A percentile compares a stretch with the other conserved stretches of the same genome.
Evolutionary conservation across 2,888 invertebrate species (phyloP).

Genomic region (Xylota sylvarum): DNA sequence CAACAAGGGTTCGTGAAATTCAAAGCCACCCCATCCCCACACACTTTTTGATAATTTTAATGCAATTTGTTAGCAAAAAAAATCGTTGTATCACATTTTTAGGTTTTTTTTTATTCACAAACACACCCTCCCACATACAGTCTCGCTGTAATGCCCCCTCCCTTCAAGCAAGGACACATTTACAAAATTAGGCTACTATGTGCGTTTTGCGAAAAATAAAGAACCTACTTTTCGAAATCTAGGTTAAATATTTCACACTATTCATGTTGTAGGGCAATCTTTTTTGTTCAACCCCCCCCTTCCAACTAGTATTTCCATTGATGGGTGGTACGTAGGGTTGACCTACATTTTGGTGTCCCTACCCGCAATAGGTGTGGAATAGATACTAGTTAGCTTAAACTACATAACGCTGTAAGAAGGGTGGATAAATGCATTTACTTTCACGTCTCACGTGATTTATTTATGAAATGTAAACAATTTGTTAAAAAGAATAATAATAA

Average conservation of each 20-base stretch:
- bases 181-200: conserved; percentile 41
- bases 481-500: background rate
- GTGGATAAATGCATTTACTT: conserved; percentile 42
- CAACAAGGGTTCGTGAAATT: conserved; percentile 41
- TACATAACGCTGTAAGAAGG: conserved; percentile 1
- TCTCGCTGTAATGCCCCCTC: background rate
- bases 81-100: conserved; percentile 33
- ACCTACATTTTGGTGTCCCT: conserved; percentile 53
- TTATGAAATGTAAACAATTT: conserved; percentile 42
- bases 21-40: conserved; percentile 11
- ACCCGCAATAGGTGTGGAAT: conserved; percentile 27
- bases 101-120: background rate
- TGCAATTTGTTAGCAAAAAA: conserved; percentile 29
- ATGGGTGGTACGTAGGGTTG: conserved; percentile 32
- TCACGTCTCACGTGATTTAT: conserved; percentile 49
- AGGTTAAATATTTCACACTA: conserved; percentile 65
- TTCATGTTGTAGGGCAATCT: conserved; percentile 58
- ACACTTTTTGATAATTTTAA: conserved; percentile 37
- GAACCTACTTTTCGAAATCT: conserved; percentile 35
- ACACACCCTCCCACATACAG: background rate
- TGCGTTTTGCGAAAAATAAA: conserved; percentile 41
- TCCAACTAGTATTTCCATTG: background rate
- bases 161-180: conserved; percentile 45
- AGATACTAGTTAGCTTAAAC: conserved; percentile 20
- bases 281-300: background rate